Evolutionary conservation across 92 coral and sea anemone species (phyloP).

Genomic region (Actinernus sp.): DNA sequence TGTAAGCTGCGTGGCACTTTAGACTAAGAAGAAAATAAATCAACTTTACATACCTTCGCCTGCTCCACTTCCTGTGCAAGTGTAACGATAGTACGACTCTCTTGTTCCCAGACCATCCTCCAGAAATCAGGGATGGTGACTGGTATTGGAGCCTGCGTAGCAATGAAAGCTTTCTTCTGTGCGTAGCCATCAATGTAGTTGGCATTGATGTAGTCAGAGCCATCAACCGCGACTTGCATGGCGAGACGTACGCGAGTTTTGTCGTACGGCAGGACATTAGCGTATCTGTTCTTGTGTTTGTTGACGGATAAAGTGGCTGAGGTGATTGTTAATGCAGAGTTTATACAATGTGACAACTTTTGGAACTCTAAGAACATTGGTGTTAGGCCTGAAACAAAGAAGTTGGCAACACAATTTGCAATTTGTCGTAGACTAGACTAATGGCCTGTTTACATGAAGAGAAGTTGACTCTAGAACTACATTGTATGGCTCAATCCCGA

Average conservation of each 20-base stretch:
- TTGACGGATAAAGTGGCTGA: constrained; percentile 81
- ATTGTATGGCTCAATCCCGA: too few species aligned
- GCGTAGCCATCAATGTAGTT: constrained; percentile 91
- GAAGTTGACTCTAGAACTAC: too few species aligned
- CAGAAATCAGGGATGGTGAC: constrained; percentile 92
- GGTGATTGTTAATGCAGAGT: constrained; percentile 55
- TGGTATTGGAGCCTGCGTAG: constrained; percentile 97
- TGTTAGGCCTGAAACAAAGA: constrained; percentile 39
- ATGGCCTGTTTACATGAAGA: too few species aligned
- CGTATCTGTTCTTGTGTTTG: constrained; percentile 93
- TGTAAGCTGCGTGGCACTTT: too few species aligned
- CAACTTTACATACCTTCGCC: constrained; percentile 66
- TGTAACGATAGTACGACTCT: constrained; percentile 78
- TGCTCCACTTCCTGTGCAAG: constrained; percentile 86
- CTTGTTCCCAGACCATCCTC: constrained; percentile 98
- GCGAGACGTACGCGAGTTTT: constrained; percentile 78
- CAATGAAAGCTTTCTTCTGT: constrained; percentile 88
- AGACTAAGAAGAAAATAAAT: too few species aligned
- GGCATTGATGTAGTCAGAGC: constrained; percentile 94
- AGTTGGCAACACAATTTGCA: too few species aligned
- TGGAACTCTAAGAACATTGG: constrained; percentile 78
- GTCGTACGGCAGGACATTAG: constrained; percentile 87
- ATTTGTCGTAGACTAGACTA: too few species aligned
- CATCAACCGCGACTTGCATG: constrained; percentile 75
- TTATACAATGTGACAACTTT: constrained; percentile 58